Conservation (phyloP, 2,113 vertebrate genomes). For the Scomber japonicus region DNA sequence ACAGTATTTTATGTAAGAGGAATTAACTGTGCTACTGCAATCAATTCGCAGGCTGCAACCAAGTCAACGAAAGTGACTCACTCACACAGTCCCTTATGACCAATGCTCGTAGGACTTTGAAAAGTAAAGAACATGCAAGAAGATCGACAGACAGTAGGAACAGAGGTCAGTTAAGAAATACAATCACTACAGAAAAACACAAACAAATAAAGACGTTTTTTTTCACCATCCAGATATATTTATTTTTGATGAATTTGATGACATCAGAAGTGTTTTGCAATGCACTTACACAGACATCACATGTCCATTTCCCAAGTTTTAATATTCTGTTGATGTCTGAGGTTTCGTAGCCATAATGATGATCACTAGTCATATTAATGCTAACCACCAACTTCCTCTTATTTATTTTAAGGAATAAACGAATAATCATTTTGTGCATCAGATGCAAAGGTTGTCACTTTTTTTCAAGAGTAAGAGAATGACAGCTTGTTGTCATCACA, state of each 20-base stretch:
- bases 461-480: too few relatives aligned
- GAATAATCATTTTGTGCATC: too few relatives aligned
- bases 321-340: too few relatives aligned
- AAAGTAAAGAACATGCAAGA: background rate
- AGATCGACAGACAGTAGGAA: background rate
- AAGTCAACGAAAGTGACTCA: constrained; percentile 26
- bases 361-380: background rate
- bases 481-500: background rate
- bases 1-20: too few relatives aligned
- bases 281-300: too few relatives aligned
- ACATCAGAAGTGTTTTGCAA: too few relatives aligned
- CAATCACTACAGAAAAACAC: background rate
- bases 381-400: background rate
- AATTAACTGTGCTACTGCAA: background rate
- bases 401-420: background rate
- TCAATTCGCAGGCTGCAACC: constrained; percentile 7
- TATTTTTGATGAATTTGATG: too few relatives aligned
- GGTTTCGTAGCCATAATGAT: background rate
- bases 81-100: constrained; percentile 6
- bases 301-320: too few relatives aligned
- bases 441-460: too few relatives aligned
- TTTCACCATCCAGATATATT: too few relatives aligned
- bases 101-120: background rate
- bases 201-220: background rate
- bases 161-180: background rate